Evolutionary conservation across 2,797 vertebrate genomes (phyloP).

Genomic region (Eospalax fontanierii): DNA sequence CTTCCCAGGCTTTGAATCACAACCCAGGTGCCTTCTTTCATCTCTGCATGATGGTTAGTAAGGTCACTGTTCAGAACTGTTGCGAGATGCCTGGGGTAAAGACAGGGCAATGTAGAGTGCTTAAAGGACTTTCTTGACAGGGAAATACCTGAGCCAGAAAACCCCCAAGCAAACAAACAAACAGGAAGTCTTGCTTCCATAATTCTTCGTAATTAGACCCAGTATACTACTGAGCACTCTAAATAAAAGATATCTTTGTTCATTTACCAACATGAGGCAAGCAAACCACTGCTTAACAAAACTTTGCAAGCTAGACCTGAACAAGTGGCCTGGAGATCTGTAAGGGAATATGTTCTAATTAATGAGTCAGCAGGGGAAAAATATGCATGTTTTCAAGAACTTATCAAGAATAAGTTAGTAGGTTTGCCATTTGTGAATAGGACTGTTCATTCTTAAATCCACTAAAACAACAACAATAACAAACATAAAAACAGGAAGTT

Average conservation of each 20-base stretch:
- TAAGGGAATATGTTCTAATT: neutral
- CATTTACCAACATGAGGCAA: neutral
- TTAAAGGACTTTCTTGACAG: conserved; percentile 10
- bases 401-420: no score
- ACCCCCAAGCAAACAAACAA: neutral
- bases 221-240: neutral
- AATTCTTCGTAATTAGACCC: conserved; percentile 23
- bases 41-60: neutral
- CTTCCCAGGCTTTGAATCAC: conserved; percentile 33
- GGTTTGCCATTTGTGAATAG: neutral
- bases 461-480: neutral
- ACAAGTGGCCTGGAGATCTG: neutral
- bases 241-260: neutral
- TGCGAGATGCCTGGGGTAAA: neutral
- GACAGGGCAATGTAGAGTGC: neutral
- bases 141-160: neutral
- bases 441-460: neutral
- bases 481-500: neutral
- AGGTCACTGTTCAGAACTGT: neutral
- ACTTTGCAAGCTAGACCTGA: neutral
- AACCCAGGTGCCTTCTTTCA: neutral
- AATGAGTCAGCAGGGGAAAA: conserved; percentile 21
- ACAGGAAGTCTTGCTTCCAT: neutral
- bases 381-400: conserved; percentile 16
- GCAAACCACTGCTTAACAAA: conserved; percentile 11